phyloP scores from a whole-genome alignment of 64 coral and sea anemone genomes.

The Dendrophyllia cribrosa region DNA sequence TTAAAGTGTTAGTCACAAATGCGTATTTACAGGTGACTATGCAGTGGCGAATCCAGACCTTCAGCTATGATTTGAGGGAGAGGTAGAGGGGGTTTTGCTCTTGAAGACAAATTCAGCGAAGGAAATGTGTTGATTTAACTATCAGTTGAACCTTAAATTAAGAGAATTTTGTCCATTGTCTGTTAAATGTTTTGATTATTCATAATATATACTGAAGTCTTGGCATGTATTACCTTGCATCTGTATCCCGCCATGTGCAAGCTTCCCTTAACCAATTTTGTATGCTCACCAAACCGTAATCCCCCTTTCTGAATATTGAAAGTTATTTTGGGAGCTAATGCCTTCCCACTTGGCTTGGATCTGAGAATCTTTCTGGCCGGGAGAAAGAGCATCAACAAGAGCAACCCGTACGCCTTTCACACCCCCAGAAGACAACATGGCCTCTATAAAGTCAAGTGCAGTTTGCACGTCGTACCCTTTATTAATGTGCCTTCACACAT shows the following conservation, averaged over 20 bases:
- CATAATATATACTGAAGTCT: too few relatives aligned
- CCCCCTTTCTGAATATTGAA: neutral
- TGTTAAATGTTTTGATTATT: too few relatives aligned
- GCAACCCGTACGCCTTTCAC: neutral
- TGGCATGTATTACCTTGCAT: too few relatives aligned
- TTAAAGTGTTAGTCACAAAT: neutral
- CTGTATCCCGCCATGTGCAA: neutral
- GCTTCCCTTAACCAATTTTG: neutral
- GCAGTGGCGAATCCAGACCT: too few relatives aligned
- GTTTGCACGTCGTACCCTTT: neutral
- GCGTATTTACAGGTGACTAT: too few relatives aligned
- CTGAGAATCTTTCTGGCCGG: neutral
- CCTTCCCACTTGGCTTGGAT: neutral
- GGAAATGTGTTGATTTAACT: too few relatives aligned
- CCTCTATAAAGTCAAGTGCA: neutral
- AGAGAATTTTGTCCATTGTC: too few relatives aligned
- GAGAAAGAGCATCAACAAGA: neutral
- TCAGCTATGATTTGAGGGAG: too few relatives aligned
- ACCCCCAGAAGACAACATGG: neutral
- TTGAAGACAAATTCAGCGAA: too few relatives aligned
- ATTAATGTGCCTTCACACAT: neutral
- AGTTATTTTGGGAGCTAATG: conserved; percentile 7
- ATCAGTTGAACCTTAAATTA: too few relatives aligned
- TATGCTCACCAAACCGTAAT: neutral
- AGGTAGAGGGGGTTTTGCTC: too few relatives aligned